A percentile compares a stretch with the other conserved stretches of the same genome.
phyloP scores from a whole-genome alignment of 2,797 vertebrate genomes.

The Malurus splendens region DNA sequence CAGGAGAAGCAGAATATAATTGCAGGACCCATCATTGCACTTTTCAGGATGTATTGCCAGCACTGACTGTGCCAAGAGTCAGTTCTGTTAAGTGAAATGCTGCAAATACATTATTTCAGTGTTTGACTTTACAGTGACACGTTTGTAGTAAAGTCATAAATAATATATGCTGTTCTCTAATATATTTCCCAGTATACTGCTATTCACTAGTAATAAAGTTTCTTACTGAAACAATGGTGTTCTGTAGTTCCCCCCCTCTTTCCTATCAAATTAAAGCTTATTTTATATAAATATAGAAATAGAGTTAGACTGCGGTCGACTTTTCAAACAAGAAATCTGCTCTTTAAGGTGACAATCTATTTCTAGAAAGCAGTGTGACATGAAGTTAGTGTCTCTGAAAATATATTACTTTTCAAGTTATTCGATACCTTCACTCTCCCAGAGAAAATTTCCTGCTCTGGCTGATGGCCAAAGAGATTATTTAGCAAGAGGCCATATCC shows the following conservation, averaged over 20 bases:
- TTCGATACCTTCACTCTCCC: conserved; percentile 19
- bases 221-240: neutral
- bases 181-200: neutral
- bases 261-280: neutral
- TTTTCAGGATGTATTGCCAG: neutral
- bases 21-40: neutral
- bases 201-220: neutral
- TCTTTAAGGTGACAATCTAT: conserved; percentile 36
- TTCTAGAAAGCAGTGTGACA: conserved; percentile 45
- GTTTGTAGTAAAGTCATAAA: neutral
- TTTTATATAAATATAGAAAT: neutral
- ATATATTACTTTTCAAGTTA: conserved; percentile 59
- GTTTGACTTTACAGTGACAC: neutral
- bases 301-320: neutral
- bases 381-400: conserved; percentile 49
- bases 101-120: neutral
- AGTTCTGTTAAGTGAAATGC: neutral
- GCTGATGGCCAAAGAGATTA: conserved; percentile 64
- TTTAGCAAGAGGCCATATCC: conserved; percentile 44
- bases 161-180: neutral
- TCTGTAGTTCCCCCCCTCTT: neutral
- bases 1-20: neutral
- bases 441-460: conserved; percentile 65
- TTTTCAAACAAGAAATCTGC: conserved; percentile 16
- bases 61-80: neutral